Conservation (phyloP, 2,888 invertebrate genomes). For the Machimus atricapillus region DNA sequence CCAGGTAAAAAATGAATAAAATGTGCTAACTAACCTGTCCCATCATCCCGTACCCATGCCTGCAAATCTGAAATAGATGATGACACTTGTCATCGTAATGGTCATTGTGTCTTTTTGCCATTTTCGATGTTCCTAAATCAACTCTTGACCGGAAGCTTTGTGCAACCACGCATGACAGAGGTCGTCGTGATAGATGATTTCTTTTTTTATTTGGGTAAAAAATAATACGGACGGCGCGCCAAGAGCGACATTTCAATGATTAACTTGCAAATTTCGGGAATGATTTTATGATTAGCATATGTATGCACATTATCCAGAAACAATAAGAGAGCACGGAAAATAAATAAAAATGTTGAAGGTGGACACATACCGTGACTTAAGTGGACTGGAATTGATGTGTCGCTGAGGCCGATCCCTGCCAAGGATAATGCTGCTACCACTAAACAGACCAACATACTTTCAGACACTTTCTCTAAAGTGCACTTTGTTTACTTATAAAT, state of each 20-base stretch:
- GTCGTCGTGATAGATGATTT: slow-evolving; percentile 23
- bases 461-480: background rate
- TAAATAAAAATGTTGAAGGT: background rate
- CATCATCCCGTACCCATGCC: background rate
- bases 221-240: background rate
- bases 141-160: slow-evolving; percentile 42
- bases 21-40: background rate
- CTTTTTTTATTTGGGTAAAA: background rate
- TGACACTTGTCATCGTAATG: slow-evolving; percentile 40
- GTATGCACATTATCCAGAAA: background rate
- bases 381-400: slow-evolving; percentile 19
- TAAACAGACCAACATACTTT: background rate
- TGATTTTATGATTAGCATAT: background rate
- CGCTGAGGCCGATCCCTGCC: background rate
- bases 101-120: background rate
- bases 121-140: slow-evolving; percentile 4
- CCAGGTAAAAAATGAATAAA: background rate
- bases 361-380: slow-evolving; percentile 11
- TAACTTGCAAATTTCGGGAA: background rate
- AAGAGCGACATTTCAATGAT: background rate
- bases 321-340: background rate
- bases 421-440: slow-evolving; percentile 10
- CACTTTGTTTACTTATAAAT: background rate
- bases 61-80: background rate
- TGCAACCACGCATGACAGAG: slow-evolving; percentile 46